Base-by-base conservation (phyloP, 2,113 vertebrate species). In the Poecilia latipinna region DNA sequence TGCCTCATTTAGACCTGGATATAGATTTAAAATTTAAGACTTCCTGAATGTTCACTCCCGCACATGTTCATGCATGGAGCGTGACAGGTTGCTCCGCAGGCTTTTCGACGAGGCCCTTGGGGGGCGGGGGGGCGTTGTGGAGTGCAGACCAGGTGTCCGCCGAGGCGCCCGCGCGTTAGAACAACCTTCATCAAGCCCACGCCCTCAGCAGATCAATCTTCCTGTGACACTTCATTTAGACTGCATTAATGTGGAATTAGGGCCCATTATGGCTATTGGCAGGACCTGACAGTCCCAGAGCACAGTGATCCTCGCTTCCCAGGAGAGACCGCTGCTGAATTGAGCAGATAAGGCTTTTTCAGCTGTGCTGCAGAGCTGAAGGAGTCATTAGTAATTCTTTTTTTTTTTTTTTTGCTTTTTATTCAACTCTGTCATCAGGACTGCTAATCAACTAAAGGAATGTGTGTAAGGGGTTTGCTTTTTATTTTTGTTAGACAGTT, bases 161-260 rank as follows among this genome's bases (percentile, higher is more conserved):
- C 88, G 93, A 92, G 91, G 90, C 3, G 86, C 93, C 93, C 83
- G 77, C 69, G 77, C 63, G 70, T 89, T 84, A 91, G 90, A 94
- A 92, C 93, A 93, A 88, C 91, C 89, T 90, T 91, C 92, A 95
- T 95, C 94, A 94, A 91, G 91, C 90, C 94, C 93, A 93, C 93
- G 87, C 94, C 93, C 92, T 93, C 93, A 93, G 92, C 95, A 95
- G 94, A 97, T 97, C 96, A 95, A 96, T 97, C 96, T 96, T 96
- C 93, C 93, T 77, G 87, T 96, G 96, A 97, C 96, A 96, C 95
- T 96, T 96, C 95, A 97, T 97, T 97, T 97, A 96, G 95, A 95
- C 96, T 96, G 95, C 95, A 95, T 96, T 96, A 96, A 96, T 96
- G 96, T 96, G 95, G 96, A 96, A 96, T 97, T 96, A 96, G 94